These are phyloP conservation scores for Torymus texanus DNA, from an alignment of 2,888 invertebrate genomes.

Conservation along the genomic window DNA sequence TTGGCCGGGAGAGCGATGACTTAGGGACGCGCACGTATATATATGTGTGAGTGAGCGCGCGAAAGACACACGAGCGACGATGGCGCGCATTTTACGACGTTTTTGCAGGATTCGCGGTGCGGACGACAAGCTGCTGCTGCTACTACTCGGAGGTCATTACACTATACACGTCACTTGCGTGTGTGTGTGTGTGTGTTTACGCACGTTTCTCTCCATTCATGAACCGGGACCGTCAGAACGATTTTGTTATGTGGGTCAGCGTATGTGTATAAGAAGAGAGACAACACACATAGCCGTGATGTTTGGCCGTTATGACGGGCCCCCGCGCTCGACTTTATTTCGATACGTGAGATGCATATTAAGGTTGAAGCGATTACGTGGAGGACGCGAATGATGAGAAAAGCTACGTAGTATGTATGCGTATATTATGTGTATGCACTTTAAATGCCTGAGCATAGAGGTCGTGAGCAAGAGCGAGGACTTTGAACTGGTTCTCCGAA, in stretches of 20 bases:
- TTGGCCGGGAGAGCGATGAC: conserved; percentile 61
- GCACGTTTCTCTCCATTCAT: conserved; percentile 12
- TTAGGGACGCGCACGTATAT: conserved; percentile 13
- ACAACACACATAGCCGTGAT: too few relatives aligned
- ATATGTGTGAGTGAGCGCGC: not conserved
- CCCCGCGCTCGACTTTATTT: conserved; percentile 4
- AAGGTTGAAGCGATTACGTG: too few relatives aligned
- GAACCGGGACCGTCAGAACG: not conserved
- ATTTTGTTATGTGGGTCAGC: too few relatives aligned
- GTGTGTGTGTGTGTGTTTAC: not conserved
- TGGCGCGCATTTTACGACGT: conserved; percentile 44
- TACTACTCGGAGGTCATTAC: conserved; percentile 6
- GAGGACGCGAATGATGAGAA: too few relatives aligned
- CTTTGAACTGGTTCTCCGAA: too few relatives aligned
- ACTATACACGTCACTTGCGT: not conserved
- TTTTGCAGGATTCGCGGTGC: conserved; percentile 39
- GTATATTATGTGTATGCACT: too few relatives aligned
- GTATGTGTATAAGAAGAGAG: too few relatives aligned
- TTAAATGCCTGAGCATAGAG: too few relatives aligned
- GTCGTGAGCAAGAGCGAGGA: too few relatives aligned
- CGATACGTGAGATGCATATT: conserved; percentile 14
- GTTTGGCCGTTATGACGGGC: too few relatives aligned
- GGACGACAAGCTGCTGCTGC: too few relatives aligned
- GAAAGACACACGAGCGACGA: conserved; percentile 1
- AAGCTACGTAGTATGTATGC: too few relatives aligned